Evolutionary conservation across 2,888 invertebrate genomes (phyloP).

Genomic region (Eupithecia exiguata): DNA sequence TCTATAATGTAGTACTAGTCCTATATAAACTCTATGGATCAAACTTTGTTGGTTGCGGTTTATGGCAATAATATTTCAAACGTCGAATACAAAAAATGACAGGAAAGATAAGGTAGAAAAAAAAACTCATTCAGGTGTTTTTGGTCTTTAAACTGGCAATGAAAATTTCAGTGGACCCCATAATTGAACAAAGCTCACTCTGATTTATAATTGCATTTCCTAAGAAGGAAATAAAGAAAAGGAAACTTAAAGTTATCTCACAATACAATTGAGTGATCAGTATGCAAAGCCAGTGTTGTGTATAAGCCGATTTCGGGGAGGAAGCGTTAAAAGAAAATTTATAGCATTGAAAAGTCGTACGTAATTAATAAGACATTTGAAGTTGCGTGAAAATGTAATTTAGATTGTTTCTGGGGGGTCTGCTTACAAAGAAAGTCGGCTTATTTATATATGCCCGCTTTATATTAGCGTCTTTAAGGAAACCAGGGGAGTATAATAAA

Average conservation of each 20-base stretch:
- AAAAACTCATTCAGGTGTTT: not conserved
- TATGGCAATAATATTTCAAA: not conserved
- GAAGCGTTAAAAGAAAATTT: slow-evolving; percentile 82
- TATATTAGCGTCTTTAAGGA: slow-evolving; percentile 83
- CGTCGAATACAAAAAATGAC: not conserved
- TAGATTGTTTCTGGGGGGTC: slow-evolving; percentile 81
- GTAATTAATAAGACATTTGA: slow-evolving; percentile 85
- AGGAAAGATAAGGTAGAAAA: not conserved
- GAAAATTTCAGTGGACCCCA: not conserved
- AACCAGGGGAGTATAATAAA: slow-evolving; percentile 82
- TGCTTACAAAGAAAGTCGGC: slow-evolving; percentile 74
- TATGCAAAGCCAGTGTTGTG: slow-evolving; percentile 74
- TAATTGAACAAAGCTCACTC: slow-evolving; percentile 12
- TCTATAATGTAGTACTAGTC: too few relatives aligned
- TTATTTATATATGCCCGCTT: slow-evolving; percentile 83
- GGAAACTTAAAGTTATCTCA: slow-evolving; percentile 54
- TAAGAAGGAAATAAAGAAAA: slow-evolving; percentile 47
- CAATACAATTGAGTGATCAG: slow-evolving; percentile 73
- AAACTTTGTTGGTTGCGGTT: not conserved
- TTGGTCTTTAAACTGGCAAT: not conserved
- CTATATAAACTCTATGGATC: too few relatives aligned
- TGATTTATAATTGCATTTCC: slow-evolving; percentile 34
- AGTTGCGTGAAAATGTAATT: slow-evolving; percentile 85
- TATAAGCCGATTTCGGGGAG: slow-evolving; percentile 77
- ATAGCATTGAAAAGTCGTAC: slow-evolving; percentile 83